phyloP scores from a whole-genome alignment of 2,888 invertebrate species.

The Mythimna impura region DNA sequence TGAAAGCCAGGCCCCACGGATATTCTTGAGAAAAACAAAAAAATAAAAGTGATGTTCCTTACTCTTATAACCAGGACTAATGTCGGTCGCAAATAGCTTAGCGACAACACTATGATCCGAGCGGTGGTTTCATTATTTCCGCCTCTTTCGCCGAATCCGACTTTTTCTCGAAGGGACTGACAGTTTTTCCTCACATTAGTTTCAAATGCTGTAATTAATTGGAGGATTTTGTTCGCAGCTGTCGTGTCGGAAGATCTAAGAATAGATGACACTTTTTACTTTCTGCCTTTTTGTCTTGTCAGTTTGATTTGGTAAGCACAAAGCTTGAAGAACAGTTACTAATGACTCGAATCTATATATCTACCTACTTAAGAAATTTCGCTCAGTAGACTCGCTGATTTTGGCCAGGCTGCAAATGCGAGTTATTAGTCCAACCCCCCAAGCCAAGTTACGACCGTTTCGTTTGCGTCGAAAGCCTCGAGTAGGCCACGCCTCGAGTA shows the following conservation, averaged over 20 bases:
- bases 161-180: slow-evolving; percentile 33
- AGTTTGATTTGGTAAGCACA: background rate
- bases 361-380: background rate
- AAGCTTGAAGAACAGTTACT: background rate
- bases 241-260: background rate
- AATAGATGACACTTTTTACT: background rate
- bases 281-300: background rate
- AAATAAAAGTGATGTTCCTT: slow-evolving; percentile 35
- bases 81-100: slow-evolving; percentile 40
- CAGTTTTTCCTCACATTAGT: slow-evolving; percentile 48
- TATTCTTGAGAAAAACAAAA: slow-evolving; percentile 20
- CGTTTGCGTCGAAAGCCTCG: too few species aligned
- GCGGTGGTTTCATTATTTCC: slow-evolving; percentile 42
- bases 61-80: slow-evolving; percentile 52
- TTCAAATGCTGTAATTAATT: slow-evolving; percentile 45
- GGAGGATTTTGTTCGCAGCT: slow-evolving; percentile 18
- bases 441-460: too few species aligned
- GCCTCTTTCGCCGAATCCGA: slow-evolving; percentile 20
- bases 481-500: too few species aligned
- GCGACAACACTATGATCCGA: slow-evolving; percentile 34
- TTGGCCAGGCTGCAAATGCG: background rate
- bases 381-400: background rate
- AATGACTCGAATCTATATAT: background rate
- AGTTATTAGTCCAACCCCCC: background rate
- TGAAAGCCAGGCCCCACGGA: background rate